These are phyloP conservation scores for Tortrix viridana DNA, from an alignment of 2,888 invertebrate species.

Conservation along the genomic window DNA sequence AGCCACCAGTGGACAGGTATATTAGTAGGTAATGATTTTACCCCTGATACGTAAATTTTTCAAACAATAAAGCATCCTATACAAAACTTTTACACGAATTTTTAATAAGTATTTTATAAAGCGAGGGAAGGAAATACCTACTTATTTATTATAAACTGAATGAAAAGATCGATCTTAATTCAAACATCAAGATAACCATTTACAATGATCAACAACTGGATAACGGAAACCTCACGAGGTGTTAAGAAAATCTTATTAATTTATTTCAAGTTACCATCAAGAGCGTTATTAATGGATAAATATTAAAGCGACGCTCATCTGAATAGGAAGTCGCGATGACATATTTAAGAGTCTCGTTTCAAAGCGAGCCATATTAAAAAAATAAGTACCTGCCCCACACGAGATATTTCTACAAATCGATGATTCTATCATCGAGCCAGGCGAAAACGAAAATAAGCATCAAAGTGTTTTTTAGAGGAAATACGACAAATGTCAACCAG, in stretches of 20 bases:
- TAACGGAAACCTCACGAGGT: slow-evolving; percentile 55
- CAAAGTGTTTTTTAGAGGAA: slow-evolving; percentile 81
- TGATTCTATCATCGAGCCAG: slow-evolving; percentile 76
- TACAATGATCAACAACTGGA: slow-evolving; percentile 55
- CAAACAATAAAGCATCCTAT: background rate
- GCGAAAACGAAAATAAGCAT: slow-evolving; percentile 82
- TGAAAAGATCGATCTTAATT: slow-evolving; percentile 32
- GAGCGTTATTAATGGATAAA: slow-evolving; percentile 62
- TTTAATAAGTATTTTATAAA: too few species aligned
- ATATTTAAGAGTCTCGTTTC: slow-evolving; percentile 76
- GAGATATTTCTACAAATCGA: slow-evolving; percentile 78
- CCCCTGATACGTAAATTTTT: slow-evolving; percentile 1
- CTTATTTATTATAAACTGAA: slow-evolving; percentile 22
- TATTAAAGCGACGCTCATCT: slow-evolving; percentile 64
- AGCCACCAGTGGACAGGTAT: slow-evolving; percentile 3
- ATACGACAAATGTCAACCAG: slow-evolving; percentile 78
- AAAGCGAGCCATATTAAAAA: slow-evolving; percentile 67
- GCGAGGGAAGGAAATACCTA: too few species aligned
- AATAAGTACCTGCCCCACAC: slow-evolving; percentile 67
- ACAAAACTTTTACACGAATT: too few species aligned
- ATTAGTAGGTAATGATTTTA: too few species aligned
- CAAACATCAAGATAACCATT: slow-evolving; percentile 32
- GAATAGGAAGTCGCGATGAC: slow-evolving; percentile 79
- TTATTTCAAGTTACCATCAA: slow-evolving; percentile 59
- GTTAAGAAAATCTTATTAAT: slow-evolving; percentile 55